Evolutionary conservation across 2,797 vertebrate genomes (phyloP).

Genomic region (Nannoperca obscura): DNA sequence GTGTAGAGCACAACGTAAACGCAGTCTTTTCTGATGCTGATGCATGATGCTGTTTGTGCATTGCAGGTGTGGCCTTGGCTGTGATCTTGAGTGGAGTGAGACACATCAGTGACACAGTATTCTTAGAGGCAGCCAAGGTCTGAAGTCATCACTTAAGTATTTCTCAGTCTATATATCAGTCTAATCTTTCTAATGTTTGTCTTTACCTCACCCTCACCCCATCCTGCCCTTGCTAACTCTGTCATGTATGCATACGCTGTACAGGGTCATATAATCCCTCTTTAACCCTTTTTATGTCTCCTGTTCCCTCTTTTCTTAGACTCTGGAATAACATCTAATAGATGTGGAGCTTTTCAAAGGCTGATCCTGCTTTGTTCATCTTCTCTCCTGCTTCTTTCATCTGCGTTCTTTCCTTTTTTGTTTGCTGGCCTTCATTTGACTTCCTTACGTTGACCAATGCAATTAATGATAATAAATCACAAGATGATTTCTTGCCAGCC

Average conservation of each 20-base stretch:
- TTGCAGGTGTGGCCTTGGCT: slow-evolving; percentile 93
- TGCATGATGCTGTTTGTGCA: not conserved
- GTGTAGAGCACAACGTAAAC: not conserved
- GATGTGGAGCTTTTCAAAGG: slow-evolving; percentile 63
- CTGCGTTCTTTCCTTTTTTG: slow-evolving; percentile 29
- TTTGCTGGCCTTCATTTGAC: slow-evolving; percentile 34
- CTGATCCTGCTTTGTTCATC: slow-evolving; percentile 42
- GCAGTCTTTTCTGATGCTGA: not conserved
- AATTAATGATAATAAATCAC: slow-evolving; percentile 10
- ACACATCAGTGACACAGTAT: slow-evolving; percentile 95
- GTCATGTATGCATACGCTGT: slow-evolving; percentile 20
- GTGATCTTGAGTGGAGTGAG: slow-evolving; percentile 95
- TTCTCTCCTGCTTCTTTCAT: not conserved
- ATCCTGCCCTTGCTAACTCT: slow-evolving; percentile 23
- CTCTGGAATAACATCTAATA: slow-evolving; percentile 51
- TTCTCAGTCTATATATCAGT: slow-evolving; percentile 1
- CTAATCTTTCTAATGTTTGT: slow-evolving; percentile 16
- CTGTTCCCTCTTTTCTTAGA: slow-evolving; percentile 66
- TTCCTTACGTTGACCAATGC: slow-evolving; percentile 14
- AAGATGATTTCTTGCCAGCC: not conserved
- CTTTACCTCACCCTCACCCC: slow-evolving; percentile 14
- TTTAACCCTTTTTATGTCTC: slow-evolving; percentile 53
- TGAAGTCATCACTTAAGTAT: slow-evolving; percentile 17
- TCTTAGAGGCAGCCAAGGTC: slow-evolving; percentile 98
- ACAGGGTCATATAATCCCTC: slow-evolving; percentile 23